Evolutionary conservation across 1,140 invertebrate genomes (phyloP).

Genomic region (Caenorhabditis latens): DNA sequence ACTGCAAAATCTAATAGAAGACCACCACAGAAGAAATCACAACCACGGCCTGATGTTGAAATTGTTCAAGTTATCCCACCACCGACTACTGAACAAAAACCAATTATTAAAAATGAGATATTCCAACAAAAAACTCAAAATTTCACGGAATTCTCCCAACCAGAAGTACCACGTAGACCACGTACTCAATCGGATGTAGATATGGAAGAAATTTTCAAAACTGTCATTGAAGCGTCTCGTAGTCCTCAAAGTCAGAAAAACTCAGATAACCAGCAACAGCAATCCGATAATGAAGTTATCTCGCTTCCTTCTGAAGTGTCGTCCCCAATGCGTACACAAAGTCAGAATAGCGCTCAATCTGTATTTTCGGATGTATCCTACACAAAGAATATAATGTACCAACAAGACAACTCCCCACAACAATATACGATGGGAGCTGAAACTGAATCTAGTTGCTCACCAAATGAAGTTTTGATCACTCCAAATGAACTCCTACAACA

Average conservation of each 20-base stretch:
- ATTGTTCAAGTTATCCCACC: background rate
- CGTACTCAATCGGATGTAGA: constrained; percentile 7
- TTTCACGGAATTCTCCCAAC: background rate
- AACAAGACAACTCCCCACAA: constrained; percentile 31
- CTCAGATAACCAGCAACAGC: background rate
- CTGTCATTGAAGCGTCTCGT: constrained; percentile 18
- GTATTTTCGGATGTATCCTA: constrained; percentile 11
- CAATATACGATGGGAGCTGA: background rate
- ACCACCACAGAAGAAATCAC: background rate
- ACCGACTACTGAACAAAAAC: background rate
- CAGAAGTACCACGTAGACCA: background rate
- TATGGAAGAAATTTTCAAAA: constrained; percentile 37
- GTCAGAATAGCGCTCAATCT: constrained; percentile 33
- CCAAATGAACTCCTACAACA: background rate
- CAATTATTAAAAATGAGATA: background rate
- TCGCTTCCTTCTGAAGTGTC: constrained; percentile 16
- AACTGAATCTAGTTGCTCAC: constrained; percentile 33
- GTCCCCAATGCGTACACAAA: constrained; percentile 4
- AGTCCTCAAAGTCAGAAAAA: background rate
- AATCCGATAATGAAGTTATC: constrained; percentile 13
- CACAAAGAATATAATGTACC: background rate
- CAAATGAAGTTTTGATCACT: background rate
- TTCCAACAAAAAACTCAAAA: background rate
- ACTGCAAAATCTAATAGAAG: background rate
- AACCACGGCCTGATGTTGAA: background rate